Percentiles rank a stretch among this genome's conserved stretches.
Evolutionary conservation across 1,140 invertebrate genomes (phyloP).

Genomic region (Drosophila pruinosa): DNA sequence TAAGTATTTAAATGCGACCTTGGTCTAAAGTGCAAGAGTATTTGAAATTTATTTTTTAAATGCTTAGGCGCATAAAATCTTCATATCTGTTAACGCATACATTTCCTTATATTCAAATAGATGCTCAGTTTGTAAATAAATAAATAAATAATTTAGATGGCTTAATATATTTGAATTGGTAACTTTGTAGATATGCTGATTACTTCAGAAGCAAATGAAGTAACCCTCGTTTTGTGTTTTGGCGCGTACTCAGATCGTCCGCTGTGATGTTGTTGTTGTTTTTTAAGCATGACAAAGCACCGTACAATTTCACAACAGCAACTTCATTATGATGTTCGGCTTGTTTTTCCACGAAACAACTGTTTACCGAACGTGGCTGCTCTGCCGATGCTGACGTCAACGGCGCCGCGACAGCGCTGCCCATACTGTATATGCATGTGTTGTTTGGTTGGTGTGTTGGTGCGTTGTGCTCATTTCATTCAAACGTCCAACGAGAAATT

Average conservation of each 20-base stretch:
- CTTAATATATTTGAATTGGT: too few relatives aligned
- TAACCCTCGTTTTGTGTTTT: slow-evolving; percentile 58
- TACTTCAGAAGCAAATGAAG: neutral
- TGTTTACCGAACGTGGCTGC: slow-evolving; percentile 66
- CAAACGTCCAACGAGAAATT: slow-evolving; percentile 67
- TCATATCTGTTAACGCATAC: too few relatives aligned
- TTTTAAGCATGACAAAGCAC: slow-evolving; percentile 79
- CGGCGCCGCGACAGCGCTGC: slow-evolving; percentile 36
- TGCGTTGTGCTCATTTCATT: slow-evolving; percentile 73
- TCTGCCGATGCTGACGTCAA: slow-evolving; percentile 40
- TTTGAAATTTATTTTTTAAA: neutral
- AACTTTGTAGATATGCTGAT: too few relatives aligned
- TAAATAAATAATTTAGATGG: too few relatives aligned
- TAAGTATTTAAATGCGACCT: neutral
- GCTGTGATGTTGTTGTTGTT: slow-evolving; percentile 53
- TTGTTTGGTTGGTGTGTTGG: slow-evolving; percentile 7
- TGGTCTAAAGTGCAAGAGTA: neutral
- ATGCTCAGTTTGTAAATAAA: too few relatives aligned
- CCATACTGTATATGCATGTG: slow-evolving; percentile 18
- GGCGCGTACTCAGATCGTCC: slow-evolving; percentile 69
- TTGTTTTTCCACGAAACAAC: slow-evolving; percentile 81
- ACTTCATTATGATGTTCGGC: slow-evolving; percentile 79
- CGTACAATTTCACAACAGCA: slow-evolving; percentile 81
- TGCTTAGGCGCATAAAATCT: too few relatives aligned
- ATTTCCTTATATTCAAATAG: too few relatives aligned